Evolutionary conservation across 2,797 vertebrate species (phyloP).

Genomic region (Gephyroberyx darwinii): DNA sequence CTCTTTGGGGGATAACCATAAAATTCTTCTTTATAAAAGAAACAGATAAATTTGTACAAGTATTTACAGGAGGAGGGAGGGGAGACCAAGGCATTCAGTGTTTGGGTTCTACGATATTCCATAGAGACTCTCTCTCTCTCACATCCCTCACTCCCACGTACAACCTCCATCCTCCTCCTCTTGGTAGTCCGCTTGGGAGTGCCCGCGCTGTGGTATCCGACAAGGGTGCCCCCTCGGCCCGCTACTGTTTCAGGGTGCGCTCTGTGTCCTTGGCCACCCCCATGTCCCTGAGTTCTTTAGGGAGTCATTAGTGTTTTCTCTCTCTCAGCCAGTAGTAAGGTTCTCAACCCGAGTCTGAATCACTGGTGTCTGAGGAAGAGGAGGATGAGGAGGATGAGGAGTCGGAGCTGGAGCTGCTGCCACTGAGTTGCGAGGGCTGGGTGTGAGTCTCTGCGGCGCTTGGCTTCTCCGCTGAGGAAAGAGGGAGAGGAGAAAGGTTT

Average conservation of each 20-base stretch:
- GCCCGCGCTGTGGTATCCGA: constrained; percentile 21
- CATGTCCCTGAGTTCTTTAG: constrained; percentile 74
- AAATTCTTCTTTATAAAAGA: constrained; percentile 88
- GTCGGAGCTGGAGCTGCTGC: constrained; percentile 93
- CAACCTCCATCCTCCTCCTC: constrained; percentile 20
- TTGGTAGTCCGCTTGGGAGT: constrained; percentile 35
- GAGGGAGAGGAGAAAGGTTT: neutral
- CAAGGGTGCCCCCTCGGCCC: constrained; percentile 30
- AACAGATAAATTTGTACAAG: constrained; percentile 79
- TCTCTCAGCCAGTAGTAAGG: constrained; percentile 8
- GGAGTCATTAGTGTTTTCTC: constrained; percentile 26
- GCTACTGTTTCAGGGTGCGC: constrained; percentile 62
- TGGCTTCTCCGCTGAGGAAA: constrained; percentile 85
- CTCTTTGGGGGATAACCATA: constrained; percentile 73
- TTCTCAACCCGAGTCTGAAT: constrained; percentile 89
- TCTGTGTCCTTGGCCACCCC: constrained; percentile 66
- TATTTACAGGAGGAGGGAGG: constrained; percentile 71
- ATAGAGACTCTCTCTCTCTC: constrained; percentile 45
- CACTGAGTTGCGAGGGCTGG: constrained; percentile 88
- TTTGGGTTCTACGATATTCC: constrained; percentile 59
- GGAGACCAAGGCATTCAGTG: constrained; percentile 73
- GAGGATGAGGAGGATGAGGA: constrained; percentile 90
- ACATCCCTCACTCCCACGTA: constrained; percentile 60
- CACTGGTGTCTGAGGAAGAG: constrained; percentile 91
- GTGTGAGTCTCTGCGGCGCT: constrained; percentile 72